Base-by-base conservation (phyloP, 1,140 invertebrate species). In the Euwallacea similis region DNA sequence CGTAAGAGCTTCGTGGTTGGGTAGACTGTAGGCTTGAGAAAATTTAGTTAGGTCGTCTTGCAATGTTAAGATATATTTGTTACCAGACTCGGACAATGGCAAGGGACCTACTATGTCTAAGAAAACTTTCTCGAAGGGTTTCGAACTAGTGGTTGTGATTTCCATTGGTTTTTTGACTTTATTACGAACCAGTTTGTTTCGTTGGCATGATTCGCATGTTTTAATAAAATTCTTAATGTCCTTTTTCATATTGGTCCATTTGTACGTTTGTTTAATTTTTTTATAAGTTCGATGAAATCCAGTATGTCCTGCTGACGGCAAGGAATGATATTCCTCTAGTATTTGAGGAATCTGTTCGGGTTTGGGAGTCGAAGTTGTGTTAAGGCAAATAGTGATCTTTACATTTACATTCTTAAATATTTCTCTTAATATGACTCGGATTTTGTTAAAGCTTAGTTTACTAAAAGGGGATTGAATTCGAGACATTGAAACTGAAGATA, bases 21-120 rank as follows among this genome's bases (percentile, higher is more conserved):
- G 75, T 7, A 80, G 76, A 8, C 80, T 46, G 42, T 71, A 75
- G 21, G 77, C 76, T 59, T 76, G 73, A n/a, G 77, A 76, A 70
- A 72, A 83, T 78, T 81, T 82, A 9, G 79, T 78, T n/a, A 81
- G 70, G 73, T 81, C 78, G 60, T 82, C 79, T 74, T 81, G 80
- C 6, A 80, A 54, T 13, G 79, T 79, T 15, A 81, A 61, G 11
- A 82, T 79, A 71, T 71, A 73, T 46, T 42, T 58, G 63, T 70
- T 65, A 8, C 43, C 58, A 46, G 15, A 55, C 60, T 65, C 60
- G 7, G 42, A 44, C 2, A 56, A 11, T 15, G 66, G 71, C 10
- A 72, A 42, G 9, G 66, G 66, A 41, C 71, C 71, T 42, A 72
- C 71, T 9, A 72, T 56, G 42, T 68, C 65, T n/a, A 72, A 54